Conservation (phyloP, 2,113 vertebrate genomes). For the Salvelinus namaycush region DNA sequence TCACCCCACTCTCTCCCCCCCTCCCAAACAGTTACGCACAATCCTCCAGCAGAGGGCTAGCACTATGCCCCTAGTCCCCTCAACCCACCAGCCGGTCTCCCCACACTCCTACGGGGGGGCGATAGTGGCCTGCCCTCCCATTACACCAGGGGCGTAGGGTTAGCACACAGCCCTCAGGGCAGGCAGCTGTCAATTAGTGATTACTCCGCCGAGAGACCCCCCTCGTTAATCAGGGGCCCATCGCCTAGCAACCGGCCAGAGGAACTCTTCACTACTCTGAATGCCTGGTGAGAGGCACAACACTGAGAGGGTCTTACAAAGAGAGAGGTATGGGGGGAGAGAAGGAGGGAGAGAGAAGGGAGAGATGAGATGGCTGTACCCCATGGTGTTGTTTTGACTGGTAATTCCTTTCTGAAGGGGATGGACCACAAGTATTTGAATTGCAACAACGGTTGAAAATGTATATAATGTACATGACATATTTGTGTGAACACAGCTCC, state of each 20-base stretch:
- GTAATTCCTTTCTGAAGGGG: too few species aligned
- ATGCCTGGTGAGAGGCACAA: conserved; percentile 65
- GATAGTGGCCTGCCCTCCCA: conserved; percentile 89
- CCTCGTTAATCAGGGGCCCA: conserved; percentile 84
- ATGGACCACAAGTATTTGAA: conserved; percentile 25
- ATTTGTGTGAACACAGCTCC: conserved; percentile 13
- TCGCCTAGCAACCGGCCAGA: conserved; percentile 91
- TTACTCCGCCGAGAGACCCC: conserved; percentile 76
- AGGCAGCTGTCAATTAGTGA: conserved; percentile 99
- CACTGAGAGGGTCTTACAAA: conserved; percentile 5
- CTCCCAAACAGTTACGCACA: conserved; percentile 47
- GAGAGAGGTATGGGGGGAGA: too few species aligned
- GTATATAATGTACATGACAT: conserved; percentile 22
- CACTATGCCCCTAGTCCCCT: conserved; percentile 72
- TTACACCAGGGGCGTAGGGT: conserved; percentile 86
- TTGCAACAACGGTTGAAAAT: background rate
- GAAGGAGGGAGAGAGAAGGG: too few species aligned
- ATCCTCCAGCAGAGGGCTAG: conserved; percentile 61
- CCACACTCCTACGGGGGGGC: conserved; percentile 75
- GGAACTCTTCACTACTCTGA: conserved; percentile 77
- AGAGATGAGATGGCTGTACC: too few species aligned
- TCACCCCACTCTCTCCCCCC: background rate
- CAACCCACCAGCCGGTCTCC: conserved; percentile 66
- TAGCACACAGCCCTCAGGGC: conserved; percentile 93
- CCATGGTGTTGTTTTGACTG: conserved; percentile 23